Percentiles rank a stretch among this genome's conserved stretches.
Evolutionary conservation across 2,113 vertebrate species (phyloP).

Genomic region (Phrynosoma blainvillii): DNA sequence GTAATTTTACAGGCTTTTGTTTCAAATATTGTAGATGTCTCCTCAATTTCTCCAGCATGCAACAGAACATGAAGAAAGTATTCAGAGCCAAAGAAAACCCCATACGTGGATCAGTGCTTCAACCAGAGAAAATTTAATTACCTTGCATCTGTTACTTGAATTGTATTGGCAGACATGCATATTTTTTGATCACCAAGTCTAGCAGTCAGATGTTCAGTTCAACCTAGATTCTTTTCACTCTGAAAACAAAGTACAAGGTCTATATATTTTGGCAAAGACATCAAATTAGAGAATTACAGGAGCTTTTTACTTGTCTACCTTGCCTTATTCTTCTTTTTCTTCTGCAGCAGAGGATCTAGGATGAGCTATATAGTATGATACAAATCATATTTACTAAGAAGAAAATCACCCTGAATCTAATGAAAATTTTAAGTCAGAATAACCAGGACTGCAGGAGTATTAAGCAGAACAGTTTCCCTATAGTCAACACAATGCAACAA

Average conservation of each 20-base stretch:
- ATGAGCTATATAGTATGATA: neutral
- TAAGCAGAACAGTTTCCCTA: neutral
- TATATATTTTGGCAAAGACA: neutral
- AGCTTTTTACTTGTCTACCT: neutral
- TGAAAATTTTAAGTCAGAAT: neutral
- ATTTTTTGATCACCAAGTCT: conserved; percentile 2
- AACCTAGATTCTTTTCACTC: neutral
- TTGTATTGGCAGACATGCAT: neutral
- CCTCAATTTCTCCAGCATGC: neutral
- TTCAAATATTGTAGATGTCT: neutral
- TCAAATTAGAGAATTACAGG: neutral
- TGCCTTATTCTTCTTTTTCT: neutral
- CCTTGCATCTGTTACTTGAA: neutral
- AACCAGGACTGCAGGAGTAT: neutral
- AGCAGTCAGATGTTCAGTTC: neutral
- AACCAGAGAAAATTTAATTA: neutral
- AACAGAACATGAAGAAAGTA: neutral
- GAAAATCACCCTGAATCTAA: neutral
- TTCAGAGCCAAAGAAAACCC: neutral
- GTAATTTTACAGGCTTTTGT: conserved; percentile 13
- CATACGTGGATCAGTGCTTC: neutral
- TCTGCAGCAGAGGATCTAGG: neutral
- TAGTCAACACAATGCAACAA: neutral
- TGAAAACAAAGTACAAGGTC: neutral
- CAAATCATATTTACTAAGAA: neutral